phyloP scores from a whole-genome alignment of 2,113 vertebrate genomes.

The Corythoichthys haematopterus region DNA sequence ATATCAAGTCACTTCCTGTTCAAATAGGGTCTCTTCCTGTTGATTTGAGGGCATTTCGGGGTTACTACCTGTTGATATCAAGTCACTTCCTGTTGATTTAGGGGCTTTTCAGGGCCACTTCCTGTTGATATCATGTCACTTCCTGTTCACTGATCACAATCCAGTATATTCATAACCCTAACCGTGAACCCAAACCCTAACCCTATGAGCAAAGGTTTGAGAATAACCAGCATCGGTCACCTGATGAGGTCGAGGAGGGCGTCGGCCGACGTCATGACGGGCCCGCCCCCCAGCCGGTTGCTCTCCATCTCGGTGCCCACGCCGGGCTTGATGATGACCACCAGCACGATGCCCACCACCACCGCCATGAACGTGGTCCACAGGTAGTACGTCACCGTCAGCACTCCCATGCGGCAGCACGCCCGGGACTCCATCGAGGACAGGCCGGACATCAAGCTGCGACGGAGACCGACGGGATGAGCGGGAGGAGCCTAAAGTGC shows the following conservation, averaged over 20 bases:
- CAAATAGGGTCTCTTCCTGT: no score
- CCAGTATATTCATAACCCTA: no score
- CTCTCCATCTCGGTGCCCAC: conserved; percentile 79
- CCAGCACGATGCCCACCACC: conserved; percentile 78
- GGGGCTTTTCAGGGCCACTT: no score
- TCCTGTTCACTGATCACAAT: no score
- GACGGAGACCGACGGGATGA: background rate
- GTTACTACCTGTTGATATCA: no score
- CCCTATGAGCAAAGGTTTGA: no score
- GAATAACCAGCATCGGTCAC: conserved; percentile 21
- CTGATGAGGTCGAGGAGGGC: conserved; percentile 85
- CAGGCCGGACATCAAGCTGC: conserved; percentile 84
- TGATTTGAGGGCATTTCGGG: no score
- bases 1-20: no score
- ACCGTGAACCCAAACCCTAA: no score
- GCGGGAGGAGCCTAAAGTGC: no score
- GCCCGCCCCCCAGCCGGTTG: conserved; percentile 65
- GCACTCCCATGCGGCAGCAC: conserved; percentile 81
- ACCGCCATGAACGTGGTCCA: conserved; percentile 90
- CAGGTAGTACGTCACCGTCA: conserved; percentile 87
- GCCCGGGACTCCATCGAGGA: conserved; percentile 85
- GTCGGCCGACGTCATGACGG: conserved; percentile 82
- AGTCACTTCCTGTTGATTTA: no score
- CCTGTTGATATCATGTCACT: no score
- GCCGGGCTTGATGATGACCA: conserved; percentile 81